Conservation (phyloP, 2,888 invertebrate species). For the Tenthredo livida region DNA sequence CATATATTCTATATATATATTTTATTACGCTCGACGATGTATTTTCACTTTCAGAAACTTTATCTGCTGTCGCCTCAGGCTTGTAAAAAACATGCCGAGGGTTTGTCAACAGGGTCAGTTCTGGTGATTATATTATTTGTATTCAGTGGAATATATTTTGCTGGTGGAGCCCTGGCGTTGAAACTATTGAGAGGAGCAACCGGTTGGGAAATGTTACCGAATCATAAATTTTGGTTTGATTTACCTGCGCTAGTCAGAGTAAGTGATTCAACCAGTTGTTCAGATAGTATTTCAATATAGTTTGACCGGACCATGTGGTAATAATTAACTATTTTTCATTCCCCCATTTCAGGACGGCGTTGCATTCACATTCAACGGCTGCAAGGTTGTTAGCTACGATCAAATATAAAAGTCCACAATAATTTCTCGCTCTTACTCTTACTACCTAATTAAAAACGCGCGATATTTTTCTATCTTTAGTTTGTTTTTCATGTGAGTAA, state of each 20-base stretch:
- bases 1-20: too few relatives aligned
- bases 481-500: not conserved
- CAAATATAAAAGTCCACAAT: slow-evolving; percentile 76
- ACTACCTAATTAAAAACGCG: not conserved
- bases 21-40: not conserved
- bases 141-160: slow-evolving; percentile 81
- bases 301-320: not conserved
- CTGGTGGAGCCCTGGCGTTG: slow-evolving; percentile 84
- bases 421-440: not conserved
- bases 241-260: slow-evolving; percentile 86
- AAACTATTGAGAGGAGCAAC: slow-evolving; percentile 86
- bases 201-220: slow-evolving; percentile 87
- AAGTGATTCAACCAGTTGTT: slow-evolving; percentile 67
- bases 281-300: not conserved
- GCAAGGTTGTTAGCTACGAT: slow-evolving; percentile 81
- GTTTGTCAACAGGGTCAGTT: slow-evolving; percentile 83
- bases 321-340: not conserved
- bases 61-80: slow-evolving; percentile 80
- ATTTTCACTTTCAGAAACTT: slow-evolving; percentile 77
- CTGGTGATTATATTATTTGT: slow-evolving; percentile 84
- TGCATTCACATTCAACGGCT: slow-evolving; percentile 82
- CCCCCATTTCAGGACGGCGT: slow-evolving; percentile 83
- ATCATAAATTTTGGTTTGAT: slow-evolving; percentile 86
- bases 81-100: slow-evolving; percentile 77
- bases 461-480: not conserved